Percentiles rank a stretch among this genome's conserved stretches.
Evolutionary conservation across 2,888 invertebrate genomes (phyloP).

Genomic region (Leucophenga maculata): DNA sequence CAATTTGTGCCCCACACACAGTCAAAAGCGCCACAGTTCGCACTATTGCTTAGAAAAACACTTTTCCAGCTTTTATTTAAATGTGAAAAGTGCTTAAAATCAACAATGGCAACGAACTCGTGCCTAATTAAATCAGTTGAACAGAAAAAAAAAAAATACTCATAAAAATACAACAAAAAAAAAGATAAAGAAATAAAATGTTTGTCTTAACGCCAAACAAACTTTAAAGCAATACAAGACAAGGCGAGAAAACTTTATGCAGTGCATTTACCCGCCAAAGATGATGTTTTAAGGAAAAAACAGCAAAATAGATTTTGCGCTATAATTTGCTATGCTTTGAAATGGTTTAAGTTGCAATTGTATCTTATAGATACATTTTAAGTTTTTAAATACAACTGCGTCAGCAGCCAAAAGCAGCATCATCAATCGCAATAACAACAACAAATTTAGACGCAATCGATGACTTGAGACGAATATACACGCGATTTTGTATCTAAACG

Average conservation of each 20-base stretch:
- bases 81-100: not conserved
- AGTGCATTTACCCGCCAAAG: slow-evolving; percentile 22
- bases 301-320: too few relatives aligned
- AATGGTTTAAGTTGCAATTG: too few relatives aligned
- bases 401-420: too few relatives aligned
- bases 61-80: not conserved
- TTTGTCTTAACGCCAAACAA: not conserved
- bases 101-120: slow-evolving; percentile 11
- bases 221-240: too few relatives aligned
- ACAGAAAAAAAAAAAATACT: not conserved
- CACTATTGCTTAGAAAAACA: not conserved
- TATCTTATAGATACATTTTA: too few relatives aligned
- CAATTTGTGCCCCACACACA: slow-evolving; percentile 21
- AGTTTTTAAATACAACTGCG: too few relatives aligned
- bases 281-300: too few relatives aligned
- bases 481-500: too few relatives aligned
- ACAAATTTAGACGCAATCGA: too few relatives aligned
- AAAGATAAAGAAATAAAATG: slow-evolving; percentile 2
- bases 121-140: slow-evolving; percentile 3
- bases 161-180: not conserved
- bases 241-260: not conserved
- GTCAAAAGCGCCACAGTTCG: not conserved
- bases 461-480: too few relatives aligned
- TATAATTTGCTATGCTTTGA: too few relatives aligned
- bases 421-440: too few relatives aligned